Evolutionary conservation across 1,140 invertebrate genomes (phyloP).

Genomic region (Apis dorsata): DNA sequence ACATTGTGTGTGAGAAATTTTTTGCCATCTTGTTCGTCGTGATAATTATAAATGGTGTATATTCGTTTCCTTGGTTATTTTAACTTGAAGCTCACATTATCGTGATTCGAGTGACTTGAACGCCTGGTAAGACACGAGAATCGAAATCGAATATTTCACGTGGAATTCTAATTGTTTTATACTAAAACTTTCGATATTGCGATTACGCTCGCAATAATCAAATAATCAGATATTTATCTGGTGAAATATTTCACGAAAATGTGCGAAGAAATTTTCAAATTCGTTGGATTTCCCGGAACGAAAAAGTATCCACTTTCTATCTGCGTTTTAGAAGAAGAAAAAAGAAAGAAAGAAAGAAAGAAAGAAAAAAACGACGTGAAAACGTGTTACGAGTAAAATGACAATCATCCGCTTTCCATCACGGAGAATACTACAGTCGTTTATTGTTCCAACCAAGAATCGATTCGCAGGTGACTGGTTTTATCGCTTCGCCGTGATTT

Average conservation of each 20-base stretch:
- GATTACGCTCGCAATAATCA: neutral
- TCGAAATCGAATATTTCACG: neutral
- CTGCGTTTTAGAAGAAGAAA: no score
- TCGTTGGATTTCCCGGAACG: neutral
- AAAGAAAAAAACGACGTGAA: neutral
- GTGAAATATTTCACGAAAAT: neutral
- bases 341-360: no score
- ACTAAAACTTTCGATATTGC: no score
- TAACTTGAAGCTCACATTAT: neutral
- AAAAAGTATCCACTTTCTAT: constrained; percentile 3
- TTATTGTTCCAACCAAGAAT: neutral
- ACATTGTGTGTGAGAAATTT: no score
- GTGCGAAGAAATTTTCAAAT: constrained; percentile 3
- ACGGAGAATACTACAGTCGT: neutral
- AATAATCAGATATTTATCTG: neutral
- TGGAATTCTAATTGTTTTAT: no score
- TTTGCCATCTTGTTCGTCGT: neutral
- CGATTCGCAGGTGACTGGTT: constrained; percentile 25
- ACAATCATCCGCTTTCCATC: constrained; percentile 22
- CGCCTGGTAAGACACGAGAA: neutral
- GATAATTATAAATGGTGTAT: no score
- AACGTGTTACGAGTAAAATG: neutral
- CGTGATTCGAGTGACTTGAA: neutral
- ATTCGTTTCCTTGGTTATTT: no score
- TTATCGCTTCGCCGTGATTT: constrained; percentile 22